A percentile compares a stretch with the other conserved stretches of the same genome.
Conservation (phyloP, 2,888 invertebrate species). For the Acheta domesticus region DNA sequence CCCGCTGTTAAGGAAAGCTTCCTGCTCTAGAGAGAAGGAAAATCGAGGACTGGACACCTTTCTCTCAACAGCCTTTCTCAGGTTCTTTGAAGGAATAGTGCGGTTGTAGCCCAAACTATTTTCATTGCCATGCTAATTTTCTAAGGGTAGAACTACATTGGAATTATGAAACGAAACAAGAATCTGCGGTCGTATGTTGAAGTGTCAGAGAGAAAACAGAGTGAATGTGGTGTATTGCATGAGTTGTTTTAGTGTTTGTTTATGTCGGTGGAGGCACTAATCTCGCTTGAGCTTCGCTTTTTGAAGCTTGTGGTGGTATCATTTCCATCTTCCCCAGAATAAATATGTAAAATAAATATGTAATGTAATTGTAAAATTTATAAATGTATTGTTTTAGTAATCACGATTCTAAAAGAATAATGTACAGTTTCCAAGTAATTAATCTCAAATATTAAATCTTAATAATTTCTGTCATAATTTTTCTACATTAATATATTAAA, state of each 20-base stretch:
- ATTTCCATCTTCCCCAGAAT: neutral
- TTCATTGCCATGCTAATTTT: too few species aligned
- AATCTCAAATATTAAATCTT: slow-evolving; percentile 12
- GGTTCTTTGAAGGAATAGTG: too few species aligned
- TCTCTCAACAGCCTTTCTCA: too few species aligned
- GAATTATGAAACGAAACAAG: too few species aligned
- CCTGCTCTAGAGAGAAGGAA: too few species aligned
- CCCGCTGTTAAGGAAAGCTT: too few species aligned
- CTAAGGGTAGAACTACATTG: too few species aligned
- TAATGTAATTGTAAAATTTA: neutral
- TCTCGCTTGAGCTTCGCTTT: slow-evolving; percentile 23
- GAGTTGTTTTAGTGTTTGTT: neutral
- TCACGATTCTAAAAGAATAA: neutral
- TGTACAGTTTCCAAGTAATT: neutral
- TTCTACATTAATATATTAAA: neutral
- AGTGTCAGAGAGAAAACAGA: too few species aligned
- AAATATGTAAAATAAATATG: neutral
- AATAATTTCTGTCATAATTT: slow-evolving; percentile 23
- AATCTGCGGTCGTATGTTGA: too few species aligned
- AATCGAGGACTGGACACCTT: too few species aligned
- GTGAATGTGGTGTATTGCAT: neutral
- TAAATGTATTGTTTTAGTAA: neutral
- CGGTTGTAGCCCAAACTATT: too few species aligned
- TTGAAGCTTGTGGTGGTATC: slow-evolving; percentile 19
- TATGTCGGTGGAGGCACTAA: neutral